Evolutionary conservation across 2,113 vertebrate species (phyloP).

Genomic region (Ageneiosus marmoratus): DNA sequence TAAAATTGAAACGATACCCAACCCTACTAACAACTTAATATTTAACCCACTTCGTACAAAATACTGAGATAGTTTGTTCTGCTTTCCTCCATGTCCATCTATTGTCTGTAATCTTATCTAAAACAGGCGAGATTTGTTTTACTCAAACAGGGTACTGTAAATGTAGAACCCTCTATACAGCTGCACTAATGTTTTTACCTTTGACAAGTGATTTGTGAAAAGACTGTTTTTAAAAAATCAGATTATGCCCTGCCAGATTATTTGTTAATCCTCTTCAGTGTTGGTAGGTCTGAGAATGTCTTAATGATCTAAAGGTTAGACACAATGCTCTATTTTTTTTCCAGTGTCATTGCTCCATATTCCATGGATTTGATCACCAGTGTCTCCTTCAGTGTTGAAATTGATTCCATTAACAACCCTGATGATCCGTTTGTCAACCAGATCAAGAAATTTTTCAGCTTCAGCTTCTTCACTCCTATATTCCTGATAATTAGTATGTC

Average conservation of each 20-base stretch:
- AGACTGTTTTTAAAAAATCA: not conserved
- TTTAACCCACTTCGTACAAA: too few species aligned
- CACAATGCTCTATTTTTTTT: too few species aligned
- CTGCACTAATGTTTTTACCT: not conserved
- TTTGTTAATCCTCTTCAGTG: not conserved
- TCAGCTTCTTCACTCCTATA: conserved; percentile 67
- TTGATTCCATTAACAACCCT: conserved; percentile 77
- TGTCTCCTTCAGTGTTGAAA: conserved; percentile 76
- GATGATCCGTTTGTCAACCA: conserved; percentile 73
- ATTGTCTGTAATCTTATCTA: not conserved
- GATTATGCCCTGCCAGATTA: not conserved
- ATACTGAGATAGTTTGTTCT: not conserved
- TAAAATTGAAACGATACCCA: too few species aligned
- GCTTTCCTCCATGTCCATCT: not conserved
- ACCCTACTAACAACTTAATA: too few species aligned
- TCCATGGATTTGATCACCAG: conserved; percentile 79
- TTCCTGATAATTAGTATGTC: conserved; percentile 66
- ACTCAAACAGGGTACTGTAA: not conserved
- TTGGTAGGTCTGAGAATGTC: too few species aligned
- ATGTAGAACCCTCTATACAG: not conserved
- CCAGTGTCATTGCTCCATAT: conserved; percentile 67
- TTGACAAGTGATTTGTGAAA: not conserved
- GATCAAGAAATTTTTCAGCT: conserved; percentile 75
- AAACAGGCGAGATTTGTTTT: not conserved
- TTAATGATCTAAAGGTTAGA: not conserved